A percentile compares a stretch with the other conserved stretches of the same genome.
phyloP scores from a whole-genome alignment of 2,888 invertebrate genomes.

The Phyllotreta cruciferae region DNA sequence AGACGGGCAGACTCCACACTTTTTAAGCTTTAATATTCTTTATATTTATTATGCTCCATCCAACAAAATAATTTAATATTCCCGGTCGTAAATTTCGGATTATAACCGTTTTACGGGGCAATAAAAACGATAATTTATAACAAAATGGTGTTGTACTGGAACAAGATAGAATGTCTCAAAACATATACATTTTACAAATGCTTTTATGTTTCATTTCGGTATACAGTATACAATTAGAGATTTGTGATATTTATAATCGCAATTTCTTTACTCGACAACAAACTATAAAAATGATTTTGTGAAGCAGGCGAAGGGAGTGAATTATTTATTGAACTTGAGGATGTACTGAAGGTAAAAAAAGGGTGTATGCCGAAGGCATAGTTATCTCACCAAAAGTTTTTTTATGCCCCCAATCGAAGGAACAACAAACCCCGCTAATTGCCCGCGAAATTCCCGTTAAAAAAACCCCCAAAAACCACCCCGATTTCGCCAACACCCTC shows the following conservation, averaged over 20 bases:
- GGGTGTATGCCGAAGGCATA: conserved; percentile 1
- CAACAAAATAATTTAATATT: conserved; percentile 62
- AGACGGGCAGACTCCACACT: conserved; percentile 50
- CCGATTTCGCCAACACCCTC: no score
- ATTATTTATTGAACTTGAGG: no score
- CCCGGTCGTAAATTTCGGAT: conserved; percentile 61
- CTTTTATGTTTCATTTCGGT: no score
- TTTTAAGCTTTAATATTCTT: conserved; percentile 59
- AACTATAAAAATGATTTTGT: not conserved
- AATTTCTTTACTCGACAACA: not conserved
- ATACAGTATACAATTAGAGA: conserved; percentile 1
- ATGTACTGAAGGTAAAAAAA: no score
- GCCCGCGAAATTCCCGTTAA: not conserved
- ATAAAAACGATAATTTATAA: conserved; percentile 62
- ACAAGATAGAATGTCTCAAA: conserved; percentile 12
- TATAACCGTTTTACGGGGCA: conserved; percentile 59
- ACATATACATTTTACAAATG: conserved; percentile 1
- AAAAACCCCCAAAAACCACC: not conserved
- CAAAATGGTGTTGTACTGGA: conserved; percentile 23
- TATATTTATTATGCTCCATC: conserved; percentile 60
- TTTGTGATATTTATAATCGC: not conserved
- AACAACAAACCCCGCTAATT: not conserved
- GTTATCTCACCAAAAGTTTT: not conserved
- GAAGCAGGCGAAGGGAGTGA: not conserved
- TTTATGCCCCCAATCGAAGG: no score